Base-by-base conservation (phyloP, 1,140 invertebrate species). In the Planococcus citri region DNA sequence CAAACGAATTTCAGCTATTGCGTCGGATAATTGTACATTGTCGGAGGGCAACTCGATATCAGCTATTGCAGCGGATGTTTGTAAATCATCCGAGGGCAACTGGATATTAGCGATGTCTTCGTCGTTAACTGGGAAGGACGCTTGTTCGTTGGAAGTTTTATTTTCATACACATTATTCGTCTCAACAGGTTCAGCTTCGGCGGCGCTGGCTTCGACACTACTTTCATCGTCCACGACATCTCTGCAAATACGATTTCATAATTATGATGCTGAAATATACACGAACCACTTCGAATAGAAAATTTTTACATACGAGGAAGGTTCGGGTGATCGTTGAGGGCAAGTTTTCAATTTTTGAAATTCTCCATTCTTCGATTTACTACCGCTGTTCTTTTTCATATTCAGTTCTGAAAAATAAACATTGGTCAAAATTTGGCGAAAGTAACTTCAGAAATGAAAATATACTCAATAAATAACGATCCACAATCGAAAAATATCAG, bases 261-360 rank as follows among this genome's bases (percentile, higher is more conserved):
- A n/a, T n/a, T n/a, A n/a, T n/a, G n/a, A n/a, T n/a, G n/a, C n/a
- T n/a, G n/a, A 33, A 33, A 33, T 33, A 33, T 6, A 33, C 29
- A 6, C 29, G 29, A 6, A 33, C 29, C 12, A 6, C 12, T 33
- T 12, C n/a, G n/a, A n/a, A n/a, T n/a, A n/a, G n/a, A n/a, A n/a
- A 37, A 37, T 14, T 37, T 14, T 37, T 8, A 37, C 33, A 8
- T 37, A 37, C 33, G 33, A 8, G 6, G 33, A 37, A 17, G 41
- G 41, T 25, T 64, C 60, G 4, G 60, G 60, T 14, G 60, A 64
- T 25, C 60, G 2, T 25, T 64, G 60, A 3, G 10, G 60, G 17
- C 60, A 64, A 17, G 24, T 64, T 64, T 64, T 64, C 24, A 64
- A 64, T 64, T 64, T 64, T 21, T 64, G 60, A 24, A 64, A 24